phyloP scores from a whole-genome alignment of 1,140 invertebrate species.

The Steinernema feltiae region DNA sequence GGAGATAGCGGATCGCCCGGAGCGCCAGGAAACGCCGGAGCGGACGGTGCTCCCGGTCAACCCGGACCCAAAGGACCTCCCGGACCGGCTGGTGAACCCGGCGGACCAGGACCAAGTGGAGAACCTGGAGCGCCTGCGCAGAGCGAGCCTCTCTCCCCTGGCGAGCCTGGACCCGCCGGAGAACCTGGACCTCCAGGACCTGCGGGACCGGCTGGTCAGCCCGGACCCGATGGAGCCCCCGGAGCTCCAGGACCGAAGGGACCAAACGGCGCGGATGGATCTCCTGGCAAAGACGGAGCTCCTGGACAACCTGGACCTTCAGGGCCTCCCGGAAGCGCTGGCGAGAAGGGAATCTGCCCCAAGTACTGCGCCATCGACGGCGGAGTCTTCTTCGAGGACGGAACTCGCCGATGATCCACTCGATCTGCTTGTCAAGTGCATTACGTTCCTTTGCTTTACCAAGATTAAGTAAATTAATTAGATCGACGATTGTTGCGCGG shows the following conservation, averaged over 20 bases:
- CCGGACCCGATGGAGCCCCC: background rate
- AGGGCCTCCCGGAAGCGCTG: conserved; percentile 26
- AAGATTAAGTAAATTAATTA: background rate
- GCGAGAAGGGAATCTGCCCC: conserved; percentile 52
- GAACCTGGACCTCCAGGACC: background rate
- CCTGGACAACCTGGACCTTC: conserved; percentile 30
- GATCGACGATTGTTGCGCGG: background rate
- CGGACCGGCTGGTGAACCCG: conserved; percentile 14
- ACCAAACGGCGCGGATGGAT: conserved; percentile 32
- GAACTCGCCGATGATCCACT: conserved; percentile 47
- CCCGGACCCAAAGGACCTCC: conserved; percentile 19
- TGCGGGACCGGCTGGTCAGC: background rate
- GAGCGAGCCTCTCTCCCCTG: background rate
- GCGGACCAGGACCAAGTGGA: background rate
- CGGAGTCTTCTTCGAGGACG: conserved; percentile 56
- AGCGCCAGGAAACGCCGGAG: conserved; percentile 18
- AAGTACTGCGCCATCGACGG: conserved; percentile 53
- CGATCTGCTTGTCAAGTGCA: background rate
- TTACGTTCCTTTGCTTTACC: background rate
- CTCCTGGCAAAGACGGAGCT: conserved; percentile 35
- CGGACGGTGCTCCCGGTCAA: conserved; percentile 17
- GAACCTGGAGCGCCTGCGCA: conserved; percentile 2
- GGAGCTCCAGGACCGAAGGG: conserved; percentile 31
- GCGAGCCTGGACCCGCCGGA: background rate
- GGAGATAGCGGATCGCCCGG: background rate